Evolutionary conservation across 2,797 vertebrate species (phyloP), one percentile per base, ranked within the genome.

Genomic region (Pseudotriccus pelzelni): DNA sequence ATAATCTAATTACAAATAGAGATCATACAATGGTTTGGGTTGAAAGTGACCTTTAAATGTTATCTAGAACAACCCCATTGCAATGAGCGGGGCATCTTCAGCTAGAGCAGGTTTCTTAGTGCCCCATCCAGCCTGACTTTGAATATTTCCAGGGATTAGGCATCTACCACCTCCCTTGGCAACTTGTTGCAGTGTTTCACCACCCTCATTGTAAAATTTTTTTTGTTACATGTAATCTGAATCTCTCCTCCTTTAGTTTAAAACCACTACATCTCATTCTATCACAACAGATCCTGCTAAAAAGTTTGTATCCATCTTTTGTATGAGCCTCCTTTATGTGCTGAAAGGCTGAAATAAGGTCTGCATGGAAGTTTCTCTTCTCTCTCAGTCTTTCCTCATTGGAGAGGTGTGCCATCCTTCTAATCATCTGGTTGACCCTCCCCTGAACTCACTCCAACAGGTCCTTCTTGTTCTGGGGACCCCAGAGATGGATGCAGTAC

Each of bases 201-300:
- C 30, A 37, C 14, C 2, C 24, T 47, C 18, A 41, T 1, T 19
- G 15, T 41, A 75, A 73, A 75, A 12, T 1, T 46, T 12, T 69
- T 39, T 34, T 80, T 23, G 4, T 59, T 41, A 12, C 4, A 9
- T 9, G 16, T 32, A 22, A 1, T 30, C 25, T 77, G 7, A 39
- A 36, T 59, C 19, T 76, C 23, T 8, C 5, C 18, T 62, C 5
- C 2, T 34, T 66, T 27, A 16, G 17, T 41, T 80, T 59, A 53
- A 87, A 81, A 30, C 12, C 7, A 8, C 46, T 49, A 11, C 4
- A 41, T 23, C 20, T 72, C 80, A 8, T 24, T 28, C 15, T 47
- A 0, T 41, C 1, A 0, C 13, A 44, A 43, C 6, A 67, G 18
- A 27, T 4, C 30, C 9, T 59, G 14, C 6, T 73, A 36, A 55